A percentile compares a stretch with the other conserved stretches of the same genome.
These are phyloP conservation scores for Sciaenops ocellatus DNA, from an alignment of 2,797 vertebrate genomes.

Conservation along the genomic window DNA sequence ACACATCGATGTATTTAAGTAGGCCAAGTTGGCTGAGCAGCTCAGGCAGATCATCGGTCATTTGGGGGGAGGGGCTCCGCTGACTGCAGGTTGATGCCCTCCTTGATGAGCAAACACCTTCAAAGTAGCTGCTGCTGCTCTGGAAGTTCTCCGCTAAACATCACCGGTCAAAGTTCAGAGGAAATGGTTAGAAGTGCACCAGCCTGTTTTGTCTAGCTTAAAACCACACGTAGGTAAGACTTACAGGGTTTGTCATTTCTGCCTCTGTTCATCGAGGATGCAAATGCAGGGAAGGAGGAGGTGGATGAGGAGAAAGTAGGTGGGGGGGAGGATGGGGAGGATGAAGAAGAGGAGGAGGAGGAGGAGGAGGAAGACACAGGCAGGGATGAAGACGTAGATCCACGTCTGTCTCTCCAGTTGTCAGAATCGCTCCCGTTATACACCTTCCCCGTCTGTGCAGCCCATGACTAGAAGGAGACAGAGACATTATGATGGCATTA, in stretches of 20 bases:
- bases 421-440: slow-evolving; percentile 83
- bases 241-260: slow-evolving; percentile 74
- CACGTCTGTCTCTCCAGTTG: slow-evolving; percentile 88
- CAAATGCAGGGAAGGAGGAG: slow-evolving; percentile 72
- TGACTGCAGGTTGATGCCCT: slow-evolving; percentile 78
- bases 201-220: not conserved
- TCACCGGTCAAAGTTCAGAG: slow-evolving; percentile 39
- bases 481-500: slow-evolving; percentile 10
- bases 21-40: slow-evolving; percentile 85
- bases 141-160: slow-evolving; percentile 76
- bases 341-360: slow-evolving; percentile 73
- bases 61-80: slow-evolving; percentile 73
- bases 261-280: slow-evolving; percentile 55
- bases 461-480: slow-evolving; percentile 70
- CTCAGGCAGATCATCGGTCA: slow-evolving; percentile 80
- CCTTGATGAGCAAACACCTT: slow-evolving; percentile 73
- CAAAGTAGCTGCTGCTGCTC: slow-evolving; percentile 75
- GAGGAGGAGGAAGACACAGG: slow-evolving; percentile 63
- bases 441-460: slow-evolving; percentile 69
- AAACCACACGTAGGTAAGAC: slow-evolving; percentile 40
- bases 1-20: slow-evolving; percentile 86
- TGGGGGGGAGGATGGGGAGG: slow-evolving; percentile 72
- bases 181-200: not conserved
- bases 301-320: slow-evolving; percentile 66
- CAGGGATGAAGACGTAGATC: slow-evolving; percentile 73